These are phyloP conservation scores for Anolis carolinensis DNA, from an alignment of 2,113 vertebrate genomes.

Conservation along the genomic window DNA sequence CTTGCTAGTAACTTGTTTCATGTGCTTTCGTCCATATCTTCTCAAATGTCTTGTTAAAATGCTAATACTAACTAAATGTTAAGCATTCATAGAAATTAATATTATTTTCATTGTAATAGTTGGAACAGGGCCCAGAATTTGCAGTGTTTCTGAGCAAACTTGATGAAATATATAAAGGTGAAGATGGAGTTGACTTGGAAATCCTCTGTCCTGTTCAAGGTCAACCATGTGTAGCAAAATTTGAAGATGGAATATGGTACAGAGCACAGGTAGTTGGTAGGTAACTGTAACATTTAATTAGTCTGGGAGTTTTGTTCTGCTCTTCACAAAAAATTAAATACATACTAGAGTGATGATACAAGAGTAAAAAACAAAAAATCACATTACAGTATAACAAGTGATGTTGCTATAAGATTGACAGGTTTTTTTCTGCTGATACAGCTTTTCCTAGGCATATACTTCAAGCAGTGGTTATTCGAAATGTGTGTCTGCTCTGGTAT, in stretches of 20 bases:
- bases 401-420: too few species aligned
- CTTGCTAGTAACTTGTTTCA: neutral
- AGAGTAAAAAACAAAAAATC: neutral
- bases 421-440: too few species aligned
- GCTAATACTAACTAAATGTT: neutral
- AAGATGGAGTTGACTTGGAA: constrained; percentile 63
- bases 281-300: constrained; percentile 12
- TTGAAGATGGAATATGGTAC: constrained; percentile 84
- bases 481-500: too few species aligned
- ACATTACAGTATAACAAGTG: neutral
- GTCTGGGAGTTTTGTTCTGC: neutral
- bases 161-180: constrained; percentile 77
- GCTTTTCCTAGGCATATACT: too few species aligned
- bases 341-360: neutral
- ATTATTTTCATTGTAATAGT: constrained; percentile 69
- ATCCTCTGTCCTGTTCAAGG: constrained; percentile 79
- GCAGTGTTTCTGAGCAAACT: constrained; percentile 77
- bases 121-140: constrained; percentile 76
- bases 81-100: neutral
- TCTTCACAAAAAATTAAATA: neutral
- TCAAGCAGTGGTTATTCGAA: too few species aligned
- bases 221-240: constrained; percentile 87
- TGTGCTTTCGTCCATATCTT: neutral
- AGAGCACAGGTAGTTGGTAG: constrained; percentile 87
- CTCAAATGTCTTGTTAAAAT: neutral